Evolutionary conservation across 2,797 vertebrate genomes (phyloP), one percentile per base, ranked within the genome.

Genomic region (Takifugu ocellatus): DNA sequence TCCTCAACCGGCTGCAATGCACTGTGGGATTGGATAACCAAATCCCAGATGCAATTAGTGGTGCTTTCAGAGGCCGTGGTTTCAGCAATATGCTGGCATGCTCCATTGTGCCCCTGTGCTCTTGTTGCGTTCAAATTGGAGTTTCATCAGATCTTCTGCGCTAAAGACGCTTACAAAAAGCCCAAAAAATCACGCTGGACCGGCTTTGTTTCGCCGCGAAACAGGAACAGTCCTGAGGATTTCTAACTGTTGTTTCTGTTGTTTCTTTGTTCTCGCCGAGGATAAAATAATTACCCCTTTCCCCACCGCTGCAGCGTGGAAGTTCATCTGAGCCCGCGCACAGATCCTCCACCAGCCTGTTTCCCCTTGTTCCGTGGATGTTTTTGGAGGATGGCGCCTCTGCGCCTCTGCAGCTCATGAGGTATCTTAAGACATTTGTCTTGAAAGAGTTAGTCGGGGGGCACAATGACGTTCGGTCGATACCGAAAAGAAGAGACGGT

Each of bases 11-110:
- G 78, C 76, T 86, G 85, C 77, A 82, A 83, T 87, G 87, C 86
- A 86, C 87, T 75, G 77, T 89, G 85, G 89, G 88, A 89, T 85
- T 88, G 88, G 82, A 85, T 84, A 84, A 87, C 81, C 82, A 86
- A 91, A 90, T 90, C 90, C 90, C 89, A 88, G 61, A 88, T 88
- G 91, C 89, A 88, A 91, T 92, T 92, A 91, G 82, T 67, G 67
- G 79, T 83, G 79, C 81, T 91, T 91, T 92, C 81, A 86, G 86
- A 86, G 86, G 87, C 88, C 82, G 48, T 72, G 79, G 87, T 88
- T 88, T 76, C 81, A 83, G 87, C 81, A 82, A 79, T 82, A 86
- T 82, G 78, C 74, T 77, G 84, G 84, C 81, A 85, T 84, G 57
- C 64, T 79, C 70, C 66, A 75, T 81, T 73, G 79, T 87, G 83